A percentile compares a stretch with the other conserved stretches of the same genome.
Conservation (phyloP, 2,113 vertebrate species). For the Balaenoptera acutorostrata region DNA sequence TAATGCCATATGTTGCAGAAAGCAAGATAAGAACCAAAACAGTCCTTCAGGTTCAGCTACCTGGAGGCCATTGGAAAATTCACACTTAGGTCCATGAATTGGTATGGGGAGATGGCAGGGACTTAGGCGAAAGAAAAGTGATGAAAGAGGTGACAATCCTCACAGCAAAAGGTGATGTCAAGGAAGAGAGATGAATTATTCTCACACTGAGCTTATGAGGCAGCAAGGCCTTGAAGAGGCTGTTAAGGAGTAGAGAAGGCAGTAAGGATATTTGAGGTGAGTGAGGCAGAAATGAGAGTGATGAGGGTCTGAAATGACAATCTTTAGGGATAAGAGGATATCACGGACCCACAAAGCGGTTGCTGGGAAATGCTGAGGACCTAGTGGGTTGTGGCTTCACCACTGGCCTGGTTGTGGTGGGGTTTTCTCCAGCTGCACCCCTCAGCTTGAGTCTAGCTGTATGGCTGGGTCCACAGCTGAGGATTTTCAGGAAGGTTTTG, state of each 20-base stretch:
- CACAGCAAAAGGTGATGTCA: background rate
- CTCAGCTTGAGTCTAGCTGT: background rate
- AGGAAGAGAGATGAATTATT: background rate
- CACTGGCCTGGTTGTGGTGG: accelerated
- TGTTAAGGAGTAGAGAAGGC: background rate
- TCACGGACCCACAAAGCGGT: background rate
- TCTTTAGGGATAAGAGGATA: background rate
- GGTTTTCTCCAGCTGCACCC: background rate
- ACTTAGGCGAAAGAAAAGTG: background rate
- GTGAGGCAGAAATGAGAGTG: background rate
- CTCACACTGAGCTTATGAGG: background rate
- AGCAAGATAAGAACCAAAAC: background rate
- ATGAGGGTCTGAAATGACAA: background rate
- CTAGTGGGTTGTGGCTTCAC: background rate
- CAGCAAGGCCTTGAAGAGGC: background rate
- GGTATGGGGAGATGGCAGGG: background rate
- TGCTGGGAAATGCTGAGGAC: background rate
- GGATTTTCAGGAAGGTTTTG: background rate
- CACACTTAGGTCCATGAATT: background rate
- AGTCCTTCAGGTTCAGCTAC: background rate
- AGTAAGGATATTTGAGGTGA: background rate
- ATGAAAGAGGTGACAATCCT: background rate
- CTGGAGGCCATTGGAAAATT: background rate
- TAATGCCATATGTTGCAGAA: background rate
- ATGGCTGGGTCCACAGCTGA: background rate